A percentile compares a stretch with the other conserved stretches of the same genome.
phyloP scores from a whole-genome alignment of 2,888 invertebrate species.

The Iselma pallidipennis region DNA sequence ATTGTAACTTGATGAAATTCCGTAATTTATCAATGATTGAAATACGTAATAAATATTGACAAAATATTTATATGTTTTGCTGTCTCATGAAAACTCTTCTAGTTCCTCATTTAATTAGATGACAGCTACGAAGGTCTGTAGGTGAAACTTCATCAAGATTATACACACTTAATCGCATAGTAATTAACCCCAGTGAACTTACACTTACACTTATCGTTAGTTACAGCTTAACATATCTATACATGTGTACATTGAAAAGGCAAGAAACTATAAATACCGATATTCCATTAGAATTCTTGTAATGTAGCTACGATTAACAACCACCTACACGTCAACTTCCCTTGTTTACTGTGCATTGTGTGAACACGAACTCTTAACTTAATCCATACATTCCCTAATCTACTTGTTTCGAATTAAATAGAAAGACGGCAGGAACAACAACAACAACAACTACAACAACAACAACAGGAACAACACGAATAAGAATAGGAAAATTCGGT shows the following conservation, averaged over 20 bases:
- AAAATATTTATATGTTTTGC: no score
- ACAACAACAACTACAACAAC: background rate
- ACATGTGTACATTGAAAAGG: background rate
- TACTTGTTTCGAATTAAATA: conserved; percentile 11
- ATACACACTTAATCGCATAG: background rate
- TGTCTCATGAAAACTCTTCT: background rate
- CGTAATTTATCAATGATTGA: no score
- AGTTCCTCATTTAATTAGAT: background rate
- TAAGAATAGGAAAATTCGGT: no score
- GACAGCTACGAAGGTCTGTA: background rate
- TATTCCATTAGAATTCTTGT: conserved; percentile 24
- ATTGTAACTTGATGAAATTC: no score
- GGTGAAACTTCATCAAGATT: background rate
- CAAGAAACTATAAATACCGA: conserved; percentile 21
- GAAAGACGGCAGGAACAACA: conserved; percentile 1
- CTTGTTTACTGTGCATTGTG: conserved; percentile 20
- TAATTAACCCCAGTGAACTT: background rate
- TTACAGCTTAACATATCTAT: background rate
- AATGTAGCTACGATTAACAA: conserved; percentile 12
- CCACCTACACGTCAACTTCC: conserved; percentile 6
- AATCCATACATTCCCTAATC: conserved; percentile 14
- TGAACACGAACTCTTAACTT: conserved; percentile 18
- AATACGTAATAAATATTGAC: no score
- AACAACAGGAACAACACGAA: background rate
- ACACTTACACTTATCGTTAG: no score